phyloP scores from a whole-genome alignment of 2,888 invertebrate genomes.

The Masnerella sp. region DNA sequence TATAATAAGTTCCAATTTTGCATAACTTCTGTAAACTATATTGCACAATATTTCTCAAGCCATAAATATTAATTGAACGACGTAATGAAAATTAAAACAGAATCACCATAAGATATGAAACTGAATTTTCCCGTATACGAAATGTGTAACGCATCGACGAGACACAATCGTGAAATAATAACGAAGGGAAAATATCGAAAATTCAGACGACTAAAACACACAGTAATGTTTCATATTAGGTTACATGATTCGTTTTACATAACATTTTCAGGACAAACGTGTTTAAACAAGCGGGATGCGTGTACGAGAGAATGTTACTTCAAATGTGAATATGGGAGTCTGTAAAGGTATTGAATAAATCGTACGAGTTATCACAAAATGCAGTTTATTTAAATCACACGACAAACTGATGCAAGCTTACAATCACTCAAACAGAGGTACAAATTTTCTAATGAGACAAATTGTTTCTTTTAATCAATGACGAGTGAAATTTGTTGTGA shows the following conservation, averaged over 20 bases:
- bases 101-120: too few relatives aligned
- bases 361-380: slow-evolving; percentile 75
- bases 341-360: slow-evolving; percentile 73
- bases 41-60: too few relatives aligned
- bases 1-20: too few relatives aligned
- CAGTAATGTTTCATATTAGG: slow-evolving; percentile 2
- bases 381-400: slow-evolving; percentile 77
- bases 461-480: slow-evolving; percentile 3
- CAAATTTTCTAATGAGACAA: slow-evolving; percentile 20
- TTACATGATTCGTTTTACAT: neutral
- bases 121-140: too few relatives aligned
- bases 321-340: slow-evolving; percentile 55
- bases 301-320: slow-evolving; percentile 41
- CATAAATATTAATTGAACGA: neutral
- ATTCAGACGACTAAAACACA: neutral
- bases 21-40: too few relatives aligned
- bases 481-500: slow-evolving; percentile 25
- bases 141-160: too few relatives aligned
- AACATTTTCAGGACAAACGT: slow-evolving; percentile 20
- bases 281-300: slow-evolving; percentile 56
- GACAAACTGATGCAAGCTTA: slow-evolving; percentile 72
- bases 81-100: neutral
- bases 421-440: slow-evolving; percentile 49
- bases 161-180: neutral
- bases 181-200: neutral